These are phyloP conservation scores for Lasioglossum malachurum DNA, from an alignment of 2,888 invertebrate genomes.

Conservation along the genomic window DNA sequence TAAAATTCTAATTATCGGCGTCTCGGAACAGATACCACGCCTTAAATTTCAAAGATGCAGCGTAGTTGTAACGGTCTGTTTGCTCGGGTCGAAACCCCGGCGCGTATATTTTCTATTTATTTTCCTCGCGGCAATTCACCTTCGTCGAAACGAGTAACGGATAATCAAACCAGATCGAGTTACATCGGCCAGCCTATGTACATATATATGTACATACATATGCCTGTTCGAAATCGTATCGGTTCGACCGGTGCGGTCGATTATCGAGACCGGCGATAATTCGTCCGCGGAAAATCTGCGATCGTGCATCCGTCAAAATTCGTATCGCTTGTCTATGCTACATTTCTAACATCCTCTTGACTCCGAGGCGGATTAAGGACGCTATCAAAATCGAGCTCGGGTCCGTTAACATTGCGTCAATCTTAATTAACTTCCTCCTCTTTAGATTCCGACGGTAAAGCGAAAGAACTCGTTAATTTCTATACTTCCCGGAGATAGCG, in stretches of 20 bases:
- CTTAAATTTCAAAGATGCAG: conserved; percentile 59
- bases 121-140: conserved; percentile 41
- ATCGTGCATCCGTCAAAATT: neutral
- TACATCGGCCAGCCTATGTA: neutral
- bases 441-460: conserved; percentile 14
- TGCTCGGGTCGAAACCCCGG: conserved; percentile 28
- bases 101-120: conserved; percentile 48
- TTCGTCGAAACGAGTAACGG: conserved; percentile 33
- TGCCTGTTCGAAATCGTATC: neutral
- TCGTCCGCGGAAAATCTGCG: neutral
- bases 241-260: neutral
- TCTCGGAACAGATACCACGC: conserved; percentile 53
- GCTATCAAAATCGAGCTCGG: conserved; percentile 11
- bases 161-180: conserved; percentile 22
- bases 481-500: neutral
- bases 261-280: neutral
- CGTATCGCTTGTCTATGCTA: neutral
- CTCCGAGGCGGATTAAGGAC: neutral
- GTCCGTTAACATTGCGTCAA: conserved; percentile 36
- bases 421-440: conserved; percentile 42
- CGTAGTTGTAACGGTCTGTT: conserved; percentile 45
- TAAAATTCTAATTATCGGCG: conserved; percentile 45
- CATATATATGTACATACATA: no score
- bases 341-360: neutral
- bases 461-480: neutral